Base-by-base conservation (phyloP, 2,797 vertebrate species). In the Neosilurus hyrtlii region DNA sequence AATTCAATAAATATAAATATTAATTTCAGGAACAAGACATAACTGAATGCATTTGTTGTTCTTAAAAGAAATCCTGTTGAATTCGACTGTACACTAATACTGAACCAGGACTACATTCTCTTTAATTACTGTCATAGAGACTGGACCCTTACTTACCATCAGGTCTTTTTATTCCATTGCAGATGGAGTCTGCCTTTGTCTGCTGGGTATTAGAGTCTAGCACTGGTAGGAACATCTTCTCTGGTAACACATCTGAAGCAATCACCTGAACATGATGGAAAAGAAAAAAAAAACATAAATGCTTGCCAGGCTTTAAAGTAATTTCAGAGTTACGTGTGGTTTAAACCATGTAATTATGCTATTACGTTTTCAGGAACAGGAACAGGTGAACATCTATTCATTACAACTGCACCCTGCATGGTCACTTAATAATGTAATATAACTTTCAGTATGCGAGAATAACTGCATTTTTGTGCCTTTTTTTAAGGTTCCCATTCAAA, bases 221-320 rank as follows among this genome's bases (percentile, higher is more conserved):
- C 7, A 94, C 91, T 0, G 95, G 93, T 30, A 96, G 93, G 68
- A 96, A 96, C 95, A 96, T 95, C 82, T 93, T 95, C 91, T 94
- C 95, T 43, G 92, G 95, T 94, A 97, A 95, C 90, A 96, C 95
- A 90, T 96, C 93, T 4, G 97, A 93, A 79, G 94, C 94, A 76
- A 95, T 95, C 90, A 99, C 97, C 98, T 99, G 93, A 68, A 89
- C 85, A 87, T 85, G 83, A 82, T 63, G 56, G 61, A 54, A 37
- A 65, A 67, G 72, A 71, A 37, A 61, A 68, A 68, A 65, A 65
- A 78, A 75, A 81, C 68, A 82, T 66, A 74, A 83, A 87, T 65
- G 26, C 67, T 56, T 76, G 63, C 67, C 70, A 70, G 52, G 73
- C 26, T 78, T 83, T 84, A 66, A 85, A 81, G 54, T 82, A 72